A percentile compares a stretch with the other conserved stretches of the same genome.
phyloP scores from a whole-genome alignment of 64 coral and sea anemone genomes.

The Actinia tenebrosa region DNA sequence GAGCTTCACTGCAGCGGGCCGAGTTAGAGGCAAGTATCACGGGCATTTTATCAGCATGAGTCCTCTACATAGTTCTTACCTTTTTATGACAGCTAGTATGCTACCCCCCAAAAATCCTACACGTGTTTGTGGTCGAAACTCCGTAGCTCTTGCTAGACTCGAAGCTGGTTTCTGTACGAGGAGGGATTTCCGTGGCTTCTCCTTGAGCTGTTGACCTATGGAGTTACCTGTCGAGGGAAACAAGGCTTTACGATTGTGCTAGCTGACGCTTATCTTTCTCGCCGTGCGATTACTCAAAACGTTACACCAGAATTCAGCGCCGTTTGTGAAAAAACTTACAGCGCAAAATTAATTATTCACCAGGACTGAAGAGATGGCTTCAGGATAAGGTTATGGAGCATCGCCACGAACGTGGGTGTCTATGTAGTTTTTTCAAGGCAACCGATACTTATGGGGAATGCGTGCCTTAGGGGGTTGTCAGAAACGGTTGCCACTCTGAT shows the following conservation, averaged over 20 bases:
- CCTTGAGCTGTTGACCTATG: constrained; percentile 18
- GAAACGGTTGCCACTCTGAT: neutral
- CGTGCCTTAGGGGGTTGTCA: constrained; percentile 13
- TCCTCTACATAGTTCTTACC: constrained; percentile 6
- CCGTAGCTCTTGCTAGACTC: neutral
- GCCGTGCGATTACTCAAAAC: neutral
- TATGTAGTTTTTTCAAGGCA: neutral
- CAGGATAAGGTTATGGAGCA: neutral
- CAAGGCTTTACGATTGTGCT: neutral
- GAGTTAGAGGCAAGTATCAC: neutral
- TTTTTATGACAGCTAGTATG: neutral
- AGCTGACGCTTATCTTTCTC: constrained; percentile 4
- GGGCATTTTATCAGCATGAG: neutral
- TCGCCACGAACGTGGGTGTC: neutral
- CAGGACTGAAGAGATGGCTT: neutral
- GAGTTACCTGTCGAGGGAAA: constrained; percentile 15
- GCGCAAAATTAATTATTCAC: neutral
- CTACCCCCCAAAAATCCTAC: neutral
- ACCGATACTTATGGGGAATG: constrained; percentile 4
- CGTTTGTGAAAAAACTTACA: neutral
- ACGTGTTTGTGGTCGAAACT: constrained; percentile 3
- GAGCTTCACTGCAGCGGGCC: neutral
- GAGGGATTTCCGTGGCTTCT: constrained; percentile 6
- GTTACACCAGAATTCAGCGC: neutral
- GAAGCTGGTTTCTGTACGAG: constrained; percentile 1